Evolutionary conservation across 2,797 vertebrate genomes (phyloP), one percentile per base, ranked within the genome.

Genomic region (Myoxocephalus aenaeus): DNA sequence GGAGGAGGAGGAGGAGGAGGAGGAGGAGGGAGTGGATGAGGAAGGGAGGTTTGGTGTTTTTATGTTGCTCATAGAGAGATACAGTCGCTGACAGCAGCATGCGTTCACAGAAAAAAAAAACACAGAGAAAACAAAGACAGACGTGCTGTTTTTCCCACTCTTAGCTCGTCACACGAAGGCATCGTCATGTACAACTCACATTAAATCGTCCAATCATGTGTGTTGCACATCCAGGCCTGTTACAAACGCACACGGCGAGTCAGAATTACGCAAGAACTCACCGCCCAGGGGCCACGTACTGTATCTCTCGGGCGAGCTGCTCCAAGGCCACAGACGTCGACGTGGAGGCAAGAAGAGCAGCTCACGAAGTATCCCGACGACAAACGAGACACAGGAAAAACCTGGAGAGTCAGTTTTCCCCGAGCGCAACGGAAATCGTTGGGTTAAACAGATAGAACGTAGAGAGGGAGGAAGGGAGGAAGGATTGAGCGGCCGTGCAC

Each of bases 211-310:
- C 68, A 74, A 15, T 83, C 84, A 7, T 44, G 65, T 64, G 77
- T 32, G 67, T 71, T 73, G 54, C 81, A 65, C 53, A 61, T 71
- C 53, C 75, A 67, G 68, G 70, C 75, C 64, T 56, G 56, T 82
- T 82, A 79, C 73, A 82, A 82, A 86, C 42, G 65, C 71, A 75
- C 71, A 62, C 58, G 25, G 42, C 22, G 8, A 83, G 79, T 75
- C 73, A 76, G 25, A 86, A 83, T 89, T 88, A 90, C 44, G 68
- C 90, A 89, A 88, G 56, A 70, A 79, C 87, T 82, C 71, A 14
- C 4, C 54, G 22, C 71, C 73, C 73, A 57, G 57, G 65, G 29
- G 27, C 82, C 73, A 59, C 2, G 58, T 22, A 36, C 71, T 67
- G 78, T 73, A 42, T 76, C 77, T 73, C 14, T 6, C 59, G 78